These are phyloP conservation scores for Sarcophaga caerulescens DNA, from an alignment of 2,888 invertebrate species.

Conservation along the genomic window DNA sequence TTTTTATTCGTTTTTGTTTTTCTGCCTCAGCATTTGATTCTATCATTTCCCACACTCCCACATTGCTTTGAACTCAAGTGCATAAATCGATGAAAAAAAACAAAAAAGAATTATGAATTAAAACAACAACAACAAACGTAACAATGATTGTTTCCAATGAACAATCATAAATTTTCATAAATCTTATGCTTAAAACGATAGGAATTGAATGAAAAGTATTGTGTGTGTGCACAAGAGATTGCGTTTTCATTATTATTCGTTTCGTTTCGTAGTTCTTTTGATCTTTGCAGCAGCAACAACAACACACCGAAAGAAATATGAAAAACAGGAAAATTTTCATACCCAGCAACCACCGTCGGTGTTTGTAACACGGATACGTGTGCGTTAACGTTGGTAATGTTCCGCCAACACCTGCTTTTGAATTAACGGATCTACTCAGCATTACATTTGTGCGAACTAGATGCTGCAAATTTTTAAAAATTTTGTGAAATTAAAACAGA, in stretches of 20 bases:
- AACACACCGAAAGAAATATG: not conserved
- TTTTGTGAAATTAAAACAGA: too few species aligned
- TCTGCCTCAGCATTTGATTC: not conserved
- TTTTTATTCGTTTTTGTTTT: slow-evolving; percentile 6
- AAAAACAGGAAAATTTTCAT: not conserved
- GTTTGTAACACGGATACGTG: too few species aligned
- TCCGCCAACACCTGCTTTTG: too few species aligned
- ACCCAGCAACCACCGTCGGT: too few species aligned
- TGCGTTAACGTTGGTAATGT: too few species aligned
- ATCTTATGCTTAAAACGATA: slow-evolving; percentile 54
- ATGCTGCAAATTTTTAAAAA: too few species aligned
- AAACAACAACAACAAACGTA: slow-evolving; percentile 5
- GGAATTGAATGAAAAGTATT: slow-evolving; percentile 26
- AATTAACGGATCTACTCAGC: too few species aligned
- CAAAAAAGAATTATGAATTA: slow-evolving; percentile 34
- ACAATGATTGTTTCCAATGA: not conserved
- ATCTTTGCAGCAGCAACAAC: slow-evolving; percentile 41
- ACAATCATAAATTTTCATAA: slow-evolving; percentile 70
- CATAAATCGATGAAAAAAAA: slow-evolving; percentile 29
- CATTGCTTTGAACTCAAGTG: slow-evolving; percentile 74
- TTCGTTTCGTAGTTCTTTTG: slow-evolving; percentile 42
- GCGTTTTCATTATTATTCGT: not conserved
- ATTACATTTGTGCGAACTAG: too few species aligned
- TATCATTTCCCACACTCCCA: not conserved
- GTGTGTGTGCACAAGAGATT: not conserved